phyloP scores from a whole-genome alignment of 2,113 vertebrate genomes.

The Hydrolagus affinis region DNA sequence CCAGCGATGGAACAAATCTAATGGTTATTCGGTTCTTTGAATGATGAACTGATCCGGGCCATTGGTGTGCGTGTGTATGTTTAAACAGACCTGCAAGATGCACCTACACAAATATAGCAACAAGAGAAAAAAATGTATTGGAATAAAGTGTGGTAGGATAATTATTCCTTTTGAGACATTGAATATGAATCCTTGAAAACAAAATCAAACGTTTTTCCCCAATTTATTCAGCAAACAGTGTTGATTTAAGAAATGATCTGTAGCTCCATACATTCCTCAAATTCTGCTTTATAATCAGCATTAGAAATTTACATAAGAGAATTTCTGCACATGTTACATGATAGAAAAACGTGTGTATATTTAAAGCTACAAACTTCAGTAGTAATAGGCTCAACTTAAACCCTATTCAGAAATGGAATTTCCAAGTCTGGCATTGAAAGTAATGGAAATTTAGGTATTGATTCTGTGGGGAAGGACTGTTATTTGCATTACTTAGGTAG shows the following conservation, averaged over 20 bases:
- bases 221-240: constrained; percentile 25
- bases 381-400: not conserved
- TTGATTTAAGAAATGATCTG: constrained; percentile 8
- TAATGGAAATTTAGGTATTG: not conserved
- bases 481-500: not conserved
- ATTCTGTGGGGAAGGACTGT: not conserved
- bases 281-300: constrained; percentile 3
- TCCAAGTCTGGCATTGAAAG: not conserved
- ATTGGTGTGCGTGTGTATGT: no score
- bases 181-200: not conserved
- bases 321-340: not conserved
- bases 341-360: not conserved
- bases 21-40: no score
- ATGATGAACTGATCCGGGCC: no score
- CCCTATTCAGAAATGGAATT: not conserved
- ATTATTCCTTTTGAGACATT: not conserved
- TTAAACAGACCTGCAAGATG: no score
- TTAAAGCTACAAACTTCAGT: not conserved
- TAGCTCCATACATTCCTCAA: not conserved
- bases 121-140: no score
- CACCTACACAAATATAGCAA: no score
- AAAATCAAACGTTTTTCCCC: not conserved
- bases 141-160: no score
- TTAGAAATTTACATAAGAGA: constrained; percentile 17
- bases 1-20: no score